These are phyloP conservation scores for Drosophila ficusphila DNA, from an alignment of 1,140 invertebrate species.

Conservation along the genomic window DNA sequence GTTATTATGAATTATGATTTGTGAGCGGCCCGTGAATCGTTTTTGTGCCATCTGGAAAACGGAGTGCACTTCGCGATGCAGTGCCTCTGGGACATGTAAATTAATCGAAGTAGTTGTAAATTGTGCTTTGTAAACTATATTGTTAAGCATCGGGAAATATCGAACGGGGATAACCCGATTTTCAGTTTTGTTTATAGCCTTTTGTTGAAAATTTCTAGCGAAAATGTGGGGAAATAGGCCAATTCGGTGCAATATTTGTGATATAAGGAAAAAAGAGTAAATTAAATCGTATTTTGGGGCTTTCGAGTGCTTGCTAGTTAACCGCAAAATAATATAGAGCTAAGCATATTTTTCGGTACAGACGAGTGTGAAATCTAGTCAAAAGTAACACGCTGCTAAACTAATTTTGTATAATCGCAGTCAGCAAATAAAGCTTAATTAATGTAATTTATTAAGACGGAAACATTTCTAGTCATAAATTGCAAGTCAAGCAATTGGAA, in stretches of 20 bases:
- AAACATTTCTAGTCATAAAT: constrained; percentile 30
- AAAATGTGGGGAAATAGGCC: constrained; percentile 77
- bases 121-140: constrained; percentile 23
- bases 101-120: constrained; percentile 27
- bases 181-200: constrained; percentile 26
- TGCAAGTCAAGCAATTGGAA: constrained; percentile 3
- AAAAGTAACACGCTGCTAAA: constrained; percentile 43
- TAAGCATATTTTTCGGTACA: constrained; percentile 42
- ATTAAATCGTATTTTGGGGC: constrained; percentile 20
- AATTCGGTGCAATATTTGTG: constrained; percentile 83
- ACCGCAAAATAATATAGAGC: constrained; percentile 27
- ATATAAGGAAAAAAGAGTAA: constrained; percentile 62
- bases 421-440: constrained; percentile 28
- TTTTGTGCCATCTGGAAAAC: constrained; percentile 61
- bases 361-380: constrained; percentile 79
- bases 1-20: constrained; percentile 51
- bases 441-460: constrained; percentile 11
- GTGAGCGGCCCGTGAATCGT: constrained; percentile 59
- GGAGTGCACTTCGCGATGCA: constrained; percentile 13
- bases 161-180: constrained; percentile 3
- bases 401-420: constrained; percentile 36
- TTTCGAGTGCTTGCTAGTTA: constrained; percentile 14
- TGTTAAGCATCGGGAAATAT: constrained; percentile 17
- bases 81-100: constrained; percentile 26
- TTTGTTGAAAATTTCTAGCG: constrained; percentile 55